phyloP scores from a whole-genome alignment of 2,797 vertebrate species.

The Aselliscus stoliczkanus region DNA sequence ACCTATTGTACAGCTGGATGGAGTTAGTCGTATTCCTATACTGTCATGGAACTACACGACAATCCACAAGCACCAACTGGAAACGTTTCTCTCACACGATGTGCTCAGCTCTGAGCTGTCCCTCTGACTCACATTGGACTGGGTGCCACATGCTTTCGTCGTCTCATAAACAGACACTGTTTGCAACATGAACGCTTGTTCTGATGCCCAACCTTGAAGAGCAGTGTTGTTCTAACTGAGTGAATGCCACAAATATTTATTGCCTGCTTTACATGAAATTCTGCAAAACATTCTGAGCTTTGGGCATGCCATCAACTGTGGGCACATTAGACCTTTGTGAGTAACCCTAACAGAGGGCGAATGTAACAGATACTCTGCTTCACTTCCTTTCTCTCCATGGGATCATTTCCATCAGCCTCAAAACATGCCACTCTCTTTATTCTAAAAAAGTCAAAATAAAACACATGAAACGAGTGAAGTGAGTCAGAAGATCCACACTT shows the following conservation, averaged over 20 bases:
- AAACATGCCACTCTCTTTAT: not conserved
- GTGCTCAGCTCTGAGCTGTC: not conserved
- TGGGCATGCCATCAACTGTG: fast-evolving
- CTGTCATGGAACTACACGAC: fast-evolving
- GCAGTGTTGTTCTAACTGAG: fast-evolving
- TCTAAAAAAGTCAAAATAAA: not conserved
- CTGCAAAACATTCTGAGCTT: not conserved
- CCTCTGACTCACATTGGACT: fast-evolving
- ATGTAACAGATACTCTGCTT: fast-evolving
- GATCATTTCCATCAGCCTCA: not conserved
- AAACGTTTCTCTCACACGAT: fast-evolving
- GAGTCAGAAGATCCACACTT: not conserved
- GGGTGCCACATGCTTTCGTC: fast-evolving
- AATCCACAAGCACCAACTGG: fast-evolving
- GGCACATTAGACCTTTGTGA: fast-evolving
- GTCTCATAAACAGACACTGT: fast-evolving
- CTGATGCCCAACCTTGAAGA: not conserved
- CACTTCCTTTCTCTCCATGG: not conserved
- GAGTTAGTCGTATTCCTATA: fast-evolving
- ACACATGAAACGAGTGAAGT: not conserved
- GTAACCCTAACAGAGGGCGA: fast-evolving
- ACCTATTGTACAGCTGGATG: fast-evolving
- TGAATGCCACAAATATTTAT: too few species aligned
- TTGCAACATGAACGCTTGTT: fast-evolving
- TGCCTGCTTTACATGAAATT: fast-evolving